These are phyloP conservation scores for Ctena decussata DNA, from an alignment of 2,888 invertebrate species.

Conservation along the genomic window DNA sequence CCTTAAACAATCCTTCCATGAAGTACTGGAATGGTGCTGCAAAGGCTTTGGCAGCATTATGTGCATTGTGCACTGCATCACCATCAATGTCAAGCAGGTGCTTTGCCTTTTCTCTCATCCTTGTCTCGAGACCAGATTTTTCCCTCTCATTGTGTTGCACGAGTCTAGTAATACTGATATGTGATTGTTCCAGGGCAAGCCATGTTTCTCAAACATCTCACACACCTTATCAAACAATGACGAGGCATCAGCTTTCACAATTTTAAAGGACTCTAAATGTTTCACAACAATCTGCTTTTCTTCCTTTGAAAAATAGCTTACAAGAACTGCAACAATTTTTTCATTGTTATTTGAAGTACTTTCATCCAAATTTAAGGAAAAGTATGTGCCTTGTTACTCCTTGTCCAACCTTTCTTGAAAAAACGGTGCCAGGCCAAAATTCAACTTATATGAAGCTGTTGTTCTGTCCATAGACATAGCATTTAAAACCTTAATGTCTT, in stretches of 20 bases:
- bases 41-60: conserved; percentile 72
- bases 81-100: conserved; percentile 75
- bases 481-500: neutral
- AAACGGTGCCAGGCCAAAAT: neutral
- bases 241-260: conserved; percentile 39
- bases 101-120: conserved; percentile 54
- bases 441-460: conserved; percentile 6
- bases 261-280: conserved; percentile 49
- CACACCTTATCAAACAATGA: conserved; percentile 41
- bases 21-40: conserved; percentile 58
- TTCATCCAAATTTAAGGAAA: conserved; percentile 53
- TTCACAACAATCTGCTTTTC: conserved; percentile 40
- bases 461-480: neutral
- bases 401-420: neutral
- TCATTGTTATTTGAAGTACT: conserved; percentile 41
- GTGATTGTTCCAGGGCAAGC: conserved; percentile 72
- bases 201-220: conserved; percentile 42
- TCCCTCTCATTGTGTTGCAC: conserved; percentile 69
- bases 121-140: conserved; percentile 67
- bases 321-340: conserved; percentile 49
- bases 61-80: conserved; percentile 70
- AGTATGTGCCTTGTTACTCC: neutral
- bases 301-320: conserved; percentile 34
- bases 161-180: conserved; percentile 70
- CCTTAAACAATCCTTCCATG: conserved; percentile 60